Percentiles rank a stretch among this genome's conserved stretches.
Evolutionary conservation across 2,113 vertebrate genomes (phyloP).

Genomic region (Nothobranchius furzeri): DNA sequence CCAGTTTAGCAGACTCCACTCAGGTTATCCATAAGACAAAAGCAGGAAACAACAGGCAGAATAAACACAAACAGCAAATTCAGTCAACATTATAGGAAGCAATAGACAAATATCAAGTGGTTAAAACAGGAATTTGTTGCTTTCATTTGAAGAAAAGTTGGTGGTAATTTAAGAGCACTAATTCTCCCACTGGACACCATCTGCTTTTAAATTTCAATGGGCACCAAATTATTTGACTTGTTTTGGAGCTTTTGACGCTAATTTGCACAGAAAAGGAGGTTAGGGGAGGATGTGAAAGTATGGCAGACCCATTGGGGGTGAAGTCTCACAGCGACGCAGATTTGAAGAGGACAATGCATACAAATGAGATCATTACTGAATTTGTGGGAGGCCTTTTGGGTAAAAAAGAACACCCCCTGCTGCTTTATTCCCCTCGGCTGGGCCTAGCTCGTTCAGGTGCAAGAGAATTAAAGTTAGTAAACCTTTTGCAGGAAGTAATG

Average conservation of each 20-base stretch:
- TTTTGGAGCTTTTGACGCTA: conserved; percentile 20
- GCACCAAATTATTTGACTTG: conserved; percentile 21
- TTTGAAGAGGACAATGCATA: conserved; percentile 72
- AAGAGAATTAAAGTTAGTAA: conserved; percentile 24
- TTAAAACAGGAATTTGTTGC: conserved; percentile 30
- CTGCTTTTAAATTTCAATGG: conserved; percentile 62
- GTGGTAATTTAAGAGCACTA: conserved; percentile 41
- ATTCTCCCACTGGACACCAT: conserved; percentile 73
- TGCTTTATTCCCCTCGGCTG: not conserved
- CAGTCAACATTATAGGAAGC: conserved; percentile 17
- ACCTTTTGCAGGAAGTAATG: conserved; percentile 12
- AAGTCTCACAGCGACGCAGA: conserved; percentile 54
- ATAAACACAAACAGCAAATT: conserved; percentile 32
- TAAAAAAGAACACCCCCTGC: not conserved
- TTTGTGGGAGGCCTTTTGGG: conserved; percentile 39
- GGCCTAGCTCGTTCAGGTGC: conserved; percentile 19
- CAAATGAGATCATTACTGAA: conserved; percentile 75
- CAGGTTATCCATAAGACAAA: conserved; percentile 26
- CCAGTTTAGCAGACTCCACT: conserved; percentile 54
- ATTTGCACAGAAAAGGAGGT: conserved; percentile 5
- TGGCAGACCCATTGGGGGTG: conserved; percentile 39
- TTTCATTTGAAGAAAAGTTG: conserved; percentile 32
- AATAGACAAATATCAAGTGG: conserved; percentile 16
- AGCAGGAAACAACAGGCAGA: conserved; percentile 37
- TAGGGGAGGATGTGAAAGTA: conserved; percentile 36